Evolutionary conservation across 1,140 invertebrate genomes (phyloP).

Genomic region (Homalodisca vitripennis): DNA sequence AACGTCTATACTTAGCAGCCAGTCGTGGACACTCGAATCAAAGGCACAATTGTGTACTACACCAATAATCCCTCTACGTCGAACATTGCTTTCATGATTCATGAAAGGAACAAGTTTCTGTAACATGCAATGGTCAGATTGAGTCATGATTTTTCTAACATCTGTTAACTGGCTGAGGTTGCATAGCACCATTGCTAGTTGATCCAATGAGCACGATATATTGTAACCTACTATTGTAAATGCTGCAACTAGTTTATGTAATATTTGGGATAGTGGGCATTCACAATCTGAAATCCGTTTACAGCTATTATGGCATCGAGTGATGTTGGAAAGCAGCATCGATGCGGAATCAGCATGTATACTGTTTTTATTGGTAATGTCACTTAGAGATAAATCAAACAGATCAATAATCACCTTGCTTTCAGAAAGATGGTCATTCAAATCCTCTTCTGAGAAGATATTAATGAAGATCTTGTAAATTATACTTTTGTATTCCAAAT

Average conservation of each 20-base stretch:
- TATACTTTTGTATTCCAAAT: no score
- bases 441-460: no score
- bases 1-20: conserved; percentile 70
- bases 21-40: conserved; percentile 60
- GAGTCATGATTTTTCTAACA: not conserved
- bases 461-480: no score
- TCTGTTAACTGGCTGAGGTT: not conserved
- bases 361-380: not conserved
- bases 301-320: not conserved
- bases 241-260: not conserved
- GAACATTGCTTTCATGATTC: not conserved
- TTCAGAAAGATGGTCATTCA: no score
- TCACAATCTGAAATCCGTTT: not conserved
- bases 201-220: not conserved
- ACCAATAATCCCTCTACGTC: not conserved
- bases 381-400: not conserved
- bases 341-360: not conserved
- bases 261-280: not conserved
- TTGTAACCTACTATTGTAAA: conserved; percentile 3
- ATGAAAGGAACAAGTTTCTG: conserved; percentile 4
- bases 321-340: not conserved
- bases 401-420: no score
- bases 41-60: conserved; percentile 27
- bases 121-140: not conserved
- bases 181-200: conserved; percentile 6